Evolutionary conservation across 37 sponge, comb jelly and placozoan genomes (phyloP), one percentile per base, ranked within the genome.

Genomic region (Ianthella basta): DNA sequence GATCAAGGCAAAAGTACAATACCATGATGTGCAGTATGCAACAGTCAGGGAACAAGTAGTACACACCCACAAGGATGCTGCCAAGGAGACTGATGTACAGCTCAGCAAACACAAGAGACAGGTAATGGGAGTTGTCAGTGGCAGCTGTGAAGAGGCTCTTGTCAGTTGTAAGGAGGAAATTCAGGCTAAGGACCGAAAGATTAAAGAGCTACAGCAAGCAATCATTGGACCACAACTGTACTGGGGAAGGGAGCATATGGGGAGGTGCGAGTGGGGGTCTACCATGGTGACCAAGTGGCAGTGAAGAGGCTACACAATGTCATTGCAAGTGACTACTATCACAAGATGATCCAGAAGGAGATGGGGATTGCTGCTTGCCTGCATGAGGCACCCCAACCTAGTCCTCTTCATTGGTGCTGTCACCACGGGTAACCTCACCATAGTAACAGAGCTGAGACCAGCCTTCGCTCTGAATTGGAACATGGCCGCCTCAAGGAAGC

Each of bases 201-300:
- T 66, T 14, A 15, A 66, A 41, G 29, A 29, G 13, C 37, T 8
- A 34, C 74, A 36, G 37, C 39, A 37, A 72, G 39, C n/a, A n/a
- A n/a, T n/a, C n/a, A n/a, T n/a, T n/a, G n/a, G n/a, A n/a, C n/a
- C n/a, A n/a, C n/a, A n/a, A n/a, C n/a, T n/a, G n/a, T n/a, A n/a
- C n/a, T 95, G 14, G 95, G 95, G 13, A 87, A 81, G 36, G 95
- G 95, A 59, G 89, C 80, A 35, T 91, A 82, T 80, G 79, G 83
- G 0, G 41, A 61, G 1, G 85, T 91, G 23, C 40, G 79, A 24
- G 88, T 87, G 30, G 92, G 89, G 8, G 73, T 60, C 23, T 93
- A 88, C 79, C 72, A 88, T 25, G 91, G 88, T 21, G 36, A 72
- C 54, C 35, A 30, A 1, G 91, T 90, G 55, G 94, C 94, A 29